Conservation (phyloP, 2,113 vertebrate species). For the Merops nubicus region DNA sequence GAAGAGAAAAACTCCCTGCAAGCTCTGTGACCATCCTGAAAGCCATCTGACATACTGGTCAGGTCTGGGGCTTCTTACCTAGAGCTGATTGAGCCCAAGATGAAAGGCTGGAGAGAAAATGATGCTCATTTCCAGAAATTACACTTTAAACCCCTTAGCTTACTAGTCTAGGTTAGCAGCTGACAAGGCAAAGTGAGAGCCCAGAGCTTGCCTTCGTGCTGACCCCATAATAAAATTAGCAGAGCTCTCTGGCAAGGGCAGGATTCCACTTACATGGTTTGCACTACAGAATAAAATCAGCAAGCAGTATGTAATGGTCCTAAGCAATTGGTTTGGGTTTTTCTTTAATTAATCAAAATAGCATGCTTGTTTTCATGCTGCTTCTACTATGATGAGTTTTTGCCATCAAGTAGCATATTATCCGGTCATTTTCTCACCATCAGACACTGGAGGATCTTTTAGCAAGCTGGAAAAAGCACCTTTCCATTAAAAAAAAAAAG, state of each 20-base stretch:
- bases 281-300: neutral
- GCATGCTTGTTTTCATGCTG: neutral
- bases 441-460: neutral
- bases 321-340: neutral
- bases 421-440: neutral
- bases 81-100: neutral
- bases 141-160: neutral
- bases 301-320: neutral
- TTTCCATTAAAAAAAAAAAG: neutral
- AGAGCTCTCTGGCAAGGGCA: neutral
- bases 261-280: neutral
- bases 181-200: neutral
- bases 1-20: neutral
- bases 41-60: neutral
- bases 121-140: neutral
- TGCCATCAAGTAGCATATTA: neutral
- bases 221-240: neutral
- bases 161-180: neutral
- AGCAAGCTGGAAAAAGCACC: neutral
- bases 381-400: neutral
- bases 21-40: neutral
- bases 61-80: neutral
- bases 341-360: neutral
- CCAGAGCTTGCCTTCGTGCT: neutral
- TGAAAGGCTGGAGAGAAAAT: neutral